These are phyloP conservation scores for Dendrolimus punctatus DNA, from an alignment of 1,140 invertebrate species.

Conservation along the genomic window DNA sequence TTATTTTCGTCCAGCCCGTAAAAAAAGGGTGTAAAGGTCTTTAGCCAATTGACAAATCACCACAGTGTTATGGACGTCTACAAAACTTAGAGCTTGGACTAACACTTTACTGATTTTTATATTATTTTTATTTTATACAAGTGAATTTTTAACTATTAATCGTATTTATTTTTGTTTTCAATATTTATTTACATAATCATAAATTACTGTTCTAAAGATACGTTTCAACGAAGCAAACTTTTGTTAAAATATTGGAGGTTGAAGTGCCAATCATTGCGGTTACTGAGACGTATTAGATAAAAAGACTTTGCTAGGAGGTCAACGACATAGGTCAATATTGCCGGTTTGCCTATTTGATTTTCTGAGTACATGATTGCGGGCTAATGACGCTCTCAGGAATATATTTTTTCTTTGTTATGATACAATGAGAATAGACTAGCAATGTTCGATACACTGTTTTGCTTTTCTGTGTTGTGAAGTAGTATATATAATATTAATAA, in stretches of 20 bases:
- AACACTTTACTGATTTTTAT: too few species aligned
- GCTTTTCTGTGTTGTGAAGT: not conserved
- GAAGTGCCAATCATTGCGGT: constrained; percentile 34
- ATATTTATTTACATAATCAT: too few species aligned
- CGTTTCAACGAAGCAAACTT: constrained; percentile 14
- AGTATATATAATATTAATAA: too few species aligned
- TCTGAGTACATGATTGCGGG: constrained; percentile 8
- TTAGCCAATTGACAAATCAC: too few species aligned
- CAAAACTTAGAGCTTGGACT: too few species aligned
- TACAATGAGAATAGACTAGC: not conserved
- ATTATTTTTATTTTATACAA: too few species aligned
- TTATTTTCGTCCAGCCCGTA: too few species aligned
- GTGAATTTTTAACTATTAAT: too few species aligned
- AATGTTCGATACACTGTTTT: not conserved
- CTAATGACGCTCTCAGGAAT: constrained; percentile 5
- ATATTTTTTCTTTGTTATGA: not conserved
- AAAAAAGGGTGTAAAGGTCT: too few species aligned
- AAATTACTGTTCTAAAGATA: too few species aligned
- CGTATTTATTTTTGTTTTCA: too few species aligned
- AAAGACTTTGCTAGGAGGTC: constrained; percentile 24
- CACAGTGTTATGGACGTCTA: too few species aligned
- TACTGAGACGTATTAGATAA: constrained; percentile 27
- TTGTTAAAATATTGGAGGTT: constrained; percentile 10
- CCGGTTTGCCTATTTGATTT: constrained; percentile 14
- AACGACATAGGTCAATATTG: constrained; percentile 23